A percentile compares a stretch with the other conserved stretches of the same genome.
Conservation (phyloP, 2,888 invertebrate species). For the Melitaea athalia region DNA sequence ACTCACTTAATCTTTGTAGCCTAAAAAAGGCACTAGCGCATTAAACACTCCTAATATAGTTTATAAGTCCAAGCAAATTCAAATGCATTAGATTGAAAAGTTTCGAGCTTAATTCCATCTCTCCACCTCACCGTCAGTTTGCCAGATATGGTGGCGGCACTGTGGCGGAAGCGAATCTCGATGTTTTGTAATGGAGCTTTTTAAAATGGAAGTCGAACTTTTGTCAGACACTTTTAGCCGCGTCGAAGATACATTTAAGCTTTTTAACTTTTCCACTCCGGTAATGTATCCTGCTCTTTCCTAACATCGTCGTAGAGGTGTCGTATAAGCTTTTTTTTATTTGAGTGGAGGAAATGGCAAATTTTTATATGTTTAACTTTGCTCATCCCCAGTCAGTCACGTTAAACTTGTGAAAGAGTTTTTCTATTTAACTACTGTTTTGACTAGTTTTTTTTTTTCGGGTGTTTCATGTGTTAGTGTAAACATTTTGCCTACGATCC, state of each 20-base stretch:
- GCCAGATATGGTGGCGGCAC: constrained; percentile 59
- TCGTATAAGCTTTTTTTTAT: constrained; percentile 69
- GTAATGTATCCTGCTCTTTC: constrained; percentile 80
- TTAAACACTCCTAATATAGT: neutral
- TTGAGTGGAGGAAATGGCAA: constrained; percentile 62
- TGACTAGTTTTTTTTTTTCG: constrained; percentile 57
- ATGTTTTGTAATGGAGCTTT: constrained; percentile 83
- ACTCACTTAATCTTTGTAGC: neutral
- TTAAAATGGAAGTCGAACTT: constrained; percentile 83
- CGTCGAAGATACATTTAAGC: constrained; percentile 82
- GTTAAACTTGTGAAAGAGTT: constrained; percentile 66
- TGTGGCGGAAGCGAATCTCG: constrained; percentile 80
- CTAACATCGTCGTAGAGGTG: constrained; percentile 72
- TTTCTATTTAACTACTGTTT: constrained; percentile 57
- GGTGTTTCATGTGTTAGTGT: constrained; percentile 59
- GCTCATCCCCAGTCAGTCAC: constrained; percentile 58
- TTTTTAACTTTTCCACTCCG: constrained; percentile 83
- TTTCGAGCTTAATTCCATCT: constrained; percentile 75
- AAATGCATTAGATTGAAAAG: constrained; percentile 72
- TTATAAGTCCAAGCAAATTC: neutral
- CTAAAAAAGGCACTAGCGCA: neutral
- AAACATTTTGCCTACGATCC: constrained; percentile 78
- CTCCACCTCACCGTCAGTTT: constrained; percentile 65
- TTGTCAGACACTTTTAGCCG: constrained; percentile 83
- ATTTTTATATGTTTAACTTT: constrained; percentile 69